Evolutionary conservation across 2,797 vertebrate genomes (phyloP), one percentile per base, ranked within the genome.

Genomic region (Helicolenus hilgendorfi): DNA sequence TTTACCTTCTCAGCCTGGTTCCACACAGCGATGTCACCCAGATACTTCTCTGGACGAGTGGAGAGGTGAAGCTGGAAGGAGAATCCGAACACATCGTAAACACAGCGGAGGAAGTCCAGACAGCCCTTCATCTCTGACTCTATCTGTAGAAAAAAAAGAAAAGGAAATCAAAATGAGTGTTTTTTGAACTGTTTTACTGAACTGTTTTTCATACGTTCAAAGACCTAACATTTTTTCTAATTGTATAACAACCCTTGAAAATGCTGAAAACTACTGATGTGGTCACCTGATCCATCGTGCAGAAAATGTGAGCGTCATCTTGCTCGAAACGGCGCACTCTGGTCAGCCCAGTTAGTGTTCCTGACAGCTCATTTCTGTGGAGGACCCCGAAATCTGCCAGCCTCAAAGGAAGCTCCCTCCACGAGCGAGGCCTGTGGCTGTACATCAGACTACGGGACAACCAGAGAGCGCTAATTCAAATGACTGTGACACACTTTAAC

Each of bases 241-340:
- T 24, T 35, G 41, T n/a, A 2, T 9, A 22, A 59, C 7, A 62
- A 31, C 24, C 20, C 29, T 31, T 14, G 31, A 36, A 22, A 26
- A 62, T 22, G 41, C 14, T 14, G 9, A 45, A 22, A n/a, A 53
- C 27, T 4, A 35, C 13, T 60, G 15, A 10, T 53, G 63, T 33
- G 5, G 24, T 94, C 38, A 99, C 99, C 99, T 99, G 98, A 77
- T 98, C 98, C 95, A 98, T 97, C 0, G 96, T 96, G 95, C 99
- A 99, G 92, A 99, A 99, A 91, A 99, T 99, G 94, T 99, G 99
- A n/a, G 98, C 98, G 0, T 99, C 99, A 1, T 99, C 99, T 94
- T 99, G 99, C 72, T 99, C 98, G 95, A 99, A 99, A 59, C 99
- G 98, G 0, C 99, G 96, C 0, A 99, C 98, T 62, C 98, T 96